Percentiles rank a stretch among this genome's conserved stretches.
These are phyloP conservation scores for Hoplias malabaricus DNA, from an alignment of 2,113 vertebrate genomes.

Conservation along the genomic window DNA sequence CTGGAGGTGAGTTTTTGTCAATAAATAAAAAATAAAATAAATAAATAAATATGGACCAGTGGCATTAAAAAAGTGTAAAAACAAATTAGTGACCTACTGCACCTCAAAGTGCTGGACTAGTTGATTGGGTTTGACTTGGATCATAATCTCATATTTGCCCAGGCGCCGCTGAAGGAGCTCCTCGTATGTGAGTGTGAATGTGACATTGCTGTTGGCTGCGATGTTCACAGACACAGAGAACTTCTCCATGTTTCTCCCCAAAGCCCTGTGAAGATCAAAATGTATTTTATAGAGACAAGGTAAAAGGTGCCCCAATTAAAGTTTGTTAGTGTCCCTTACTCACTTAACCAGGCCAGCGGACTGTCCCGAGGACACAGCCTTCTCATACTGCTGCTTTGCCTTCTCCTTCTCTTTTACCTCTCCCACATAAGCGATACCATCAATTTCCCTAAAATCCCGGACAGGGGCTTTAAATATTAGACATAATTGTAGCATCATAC, in stretches of 20 bases:
- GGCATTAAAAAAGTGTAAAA: neutral
- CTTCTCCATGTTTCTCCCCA: slow-evolving; percentile 90
- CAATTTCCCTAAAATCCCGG: slow-evolving; percentile 76
- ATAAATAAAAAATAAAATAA: neutral
- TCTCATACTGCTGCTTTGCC: slow-evolving; percentile 87
- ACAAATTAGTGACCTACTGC: neutral
- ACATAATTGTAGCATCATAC: neutral
- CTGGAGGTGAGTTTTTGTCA: slow-evolving; percentile 68
- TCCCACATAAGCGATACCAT: slow-evolving; percentile 79
- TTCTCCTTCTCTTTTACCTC: slow-evolving; percentile 86
- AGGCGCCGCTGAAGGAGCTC: slow-evolving; percentile 85
- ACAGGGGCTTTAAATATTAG: neutral
- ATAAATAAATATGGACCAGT: neutral
- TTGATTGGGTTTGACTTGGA: slow-evolving; percentile 85
- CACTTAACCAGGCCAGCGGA: slow-evolving; percentile 91
- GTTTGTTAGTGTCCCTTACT: slow-evolving; percentile 40
- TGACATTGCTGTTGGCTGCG: slow-evolving; percentile 79
- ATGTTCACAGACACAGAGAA: slow-evolving; percentile 88
- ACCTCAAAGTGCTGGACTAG: slow-evolving; percentile 82
- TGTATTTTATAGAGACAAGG: neutral
- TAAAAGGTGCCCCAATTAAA: neutral
- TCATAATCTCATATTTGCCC: slow-evolving; percentile 85
- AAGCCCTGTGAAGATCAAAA: slow-evolving; percentile 71
- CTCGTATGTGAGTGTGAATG: slow-evolving; percentile 86
- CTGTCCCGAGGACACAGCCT: slow-evolving; percentile 83